Percentiles rank a stretch among this genome's conserved stretches.
phyloP scores from a whole-genome alignment of 2,888 invertebrate species.

The Eilema caniola region DNA sequence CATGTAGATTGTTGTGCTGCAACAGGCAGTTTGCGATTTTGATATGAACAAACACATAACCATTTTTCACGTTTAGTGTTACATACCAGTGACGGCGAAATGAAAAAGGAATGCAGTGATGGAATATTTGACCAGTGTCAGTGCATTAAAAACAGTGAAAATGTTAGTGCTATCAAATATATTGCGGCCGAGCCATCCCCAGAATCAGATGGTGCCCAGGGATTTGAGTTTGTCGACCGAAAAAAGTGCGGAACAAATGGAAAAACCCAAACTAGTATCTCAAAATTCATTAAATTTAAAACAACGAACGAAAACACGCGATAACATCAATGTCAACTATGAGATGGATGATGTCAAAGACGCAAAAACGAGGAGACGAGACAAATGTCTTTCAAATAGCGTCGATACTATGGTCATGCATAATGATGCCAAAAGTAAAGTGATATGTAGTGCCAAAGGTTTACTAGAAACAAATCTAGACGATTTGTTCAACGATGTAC shows the following conservation, averaged over 20 bases:
- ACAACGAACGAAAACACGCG: conserved; percentile 74
- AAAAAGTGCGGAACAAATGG: conserved; percentile 58
- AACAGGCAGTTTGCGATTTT: conserved; percentile 63
- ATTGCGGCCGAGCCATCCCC: conserved; percentile 77
- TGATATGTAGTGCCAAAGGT: conserved; percentile 86
- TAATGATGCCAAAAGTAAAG: conserved; percentile 78
- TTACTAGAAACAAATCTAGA: conserved; percentile 85
- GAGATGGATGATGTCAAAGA: conserved; percentile 59
- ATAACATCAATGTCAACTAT: conserved; percentile 65
- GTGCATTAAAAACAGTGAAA: conserved; percentile 82
- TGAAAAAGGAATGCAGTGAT: conserved; percentile 85
- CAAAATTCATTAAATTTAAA: conserved; percentile 75
- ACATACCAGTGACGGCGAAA: conserved; percentile 64
- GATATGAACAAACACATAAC: conserved; percentile 71
- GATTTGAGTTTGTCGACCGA: conserved; percentile 61
- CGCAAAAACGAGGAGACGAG: conserved; percentile 63
- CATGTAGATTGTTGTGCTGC: conserved; percentile 59
- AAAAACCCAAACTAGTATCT: conserved; percentile 60
- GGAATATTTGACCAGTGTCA: conserved; percentile 81
- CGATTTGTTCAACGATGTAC: conserved; percentile 79
- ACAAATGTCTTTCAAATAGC: conserved; percentile 78
- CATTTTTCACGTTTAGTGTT: conserved; percentile 63
- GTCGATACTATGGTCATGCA: conserved; percentile 76
- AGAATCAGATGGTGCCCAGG: conserved; percentile 69
- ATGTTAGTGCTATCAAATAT: conserved; percentile 84